These are phyloP conservation scores for Chiridota heheva DNA, from an alignment of 35 echinoderm and acorn worm genomes.

Conservation along the genomic window DNA sequence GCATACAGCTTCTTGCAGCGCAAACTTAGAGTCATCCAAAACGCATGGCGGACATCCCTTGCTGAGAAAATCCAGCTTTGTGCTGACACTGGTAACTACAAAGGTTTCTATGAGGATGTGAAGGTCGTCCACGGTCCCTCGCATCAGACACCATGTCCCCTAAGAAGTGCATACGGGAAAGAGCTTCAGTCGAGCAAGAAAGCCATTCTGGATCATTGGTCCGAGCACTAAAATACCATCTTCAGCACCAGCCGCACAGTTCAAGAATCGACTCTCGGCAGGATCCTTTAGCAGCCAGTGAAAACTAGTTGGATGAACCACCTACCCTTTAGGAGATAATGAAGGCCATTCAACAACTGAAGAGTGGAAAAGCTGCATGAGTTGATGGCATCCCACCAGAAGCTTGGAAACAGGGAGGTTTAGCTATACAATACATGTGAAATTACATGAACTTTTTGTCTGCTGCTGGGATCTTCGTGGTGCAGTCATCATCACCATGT, in stretches of 20 bases:
- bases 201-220: conserved; percentile 22
- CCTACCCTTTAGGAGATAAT: conserved; percentile 1
- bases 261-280: not conserved
- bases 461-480: conserved; percentile 8
- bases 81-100: conserved; percentile 45
- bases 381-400: not conserved
- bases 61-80: conserved; percentile 14
- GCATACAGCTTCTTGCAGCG: conserved; percentile 35
- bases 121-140: conserved; percentile 55
- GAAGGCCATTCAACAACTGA: conserved; percentile 11
- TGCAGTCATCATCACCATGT: conserved; percentile 18
- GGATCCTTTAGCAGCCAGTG: conserved; percentile 7
- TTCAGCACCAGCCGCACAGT: conserved; percentile 26
- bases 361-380: conserved; percentile 5
- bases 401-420: not conserved
- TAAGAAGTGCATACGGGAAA: conserved; percentile 36
- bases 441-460: not conserved
- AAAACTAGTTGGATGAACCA: not conserved
- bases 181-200: conserved; percentile 5
- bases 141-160: conserved; percentile 7
- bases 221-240: conserved; percentile 10
- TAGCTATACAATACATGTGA: not conserved
- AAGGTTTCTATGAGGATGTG: conserved; percentile 38
- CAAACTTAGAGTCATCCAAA: conserved; percentile 24
- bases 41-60: conserved; percentile 43